Conservation (phyloP, 2,888 invertebrate species). For the Catocala sponsa region DNA sequence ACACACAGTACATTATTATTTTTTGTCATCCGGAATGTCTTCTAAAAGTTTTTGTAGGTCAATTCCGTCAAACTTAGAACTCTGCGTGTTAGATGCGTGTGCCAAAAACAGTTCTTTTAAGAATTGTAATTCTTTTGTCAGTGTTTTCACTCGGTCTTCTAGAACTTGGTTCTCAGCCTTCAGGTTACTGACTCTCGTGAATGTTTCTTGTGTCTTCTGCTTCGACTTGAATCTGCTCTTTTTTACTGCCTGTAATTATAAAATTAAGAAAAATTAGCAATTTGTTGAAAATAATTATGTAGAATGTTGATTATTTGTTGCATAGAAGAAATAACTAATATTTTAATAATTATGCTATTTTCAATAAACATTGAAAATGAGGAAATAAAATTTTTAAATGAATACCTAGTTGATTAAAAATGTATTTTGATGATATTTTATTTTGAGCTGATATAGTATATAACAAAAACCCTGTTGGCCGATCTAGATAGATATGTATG, state of each 20-base stretch:
- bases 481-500: too few species aligned
- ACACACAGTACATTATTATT: slow-evolving; percentile 33
- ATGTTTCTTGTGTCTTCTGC: slow-evolving; percentile 92
- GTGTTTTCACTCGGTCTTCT: slow-evolving; percentile 93
- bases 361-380: too few species aligned
- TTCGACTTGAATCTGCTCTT: slow-evolving; percentile 94
- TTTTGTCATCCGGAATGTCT: slow-evolving; percentile 82
- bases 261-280: slow-evolving; percentile 7
- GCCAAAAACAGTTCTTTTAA: slow-evolving; percentile 94
- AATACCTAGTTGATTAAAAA: too few species aligned
- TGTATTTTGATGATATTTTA: too few species aligned
- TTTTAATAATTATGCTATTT: too few species aligned
- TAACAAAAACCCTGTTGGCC: too few species aligned
- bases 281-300: too few species aligned
- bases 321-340: too few species aligned
- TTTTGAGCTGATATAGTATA: too few species aligned
- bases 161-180: slow-evolving; percentile 93
- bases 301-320: too few species aligned
- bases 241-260: slow-evolving; percentile 91
- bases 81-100: slow-evolving; percentile 90
- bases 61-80: slow-evolving; percentile 86
- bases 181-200: slow-evolving; percentile 91
- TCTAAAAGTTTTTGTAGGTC: slow-evolving; percentile 88
- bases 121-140: slow-evolving; percentile 94
- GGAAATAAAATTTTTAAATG: too few species aligned